Percentiles rank a stretch among this genome's conserved stretches.
These are phyloP conservation scores for Rhynchomys soricoides DNA, from an alignment of 2,113 vertebrate species.

Conservation along the genomic window DNA sequence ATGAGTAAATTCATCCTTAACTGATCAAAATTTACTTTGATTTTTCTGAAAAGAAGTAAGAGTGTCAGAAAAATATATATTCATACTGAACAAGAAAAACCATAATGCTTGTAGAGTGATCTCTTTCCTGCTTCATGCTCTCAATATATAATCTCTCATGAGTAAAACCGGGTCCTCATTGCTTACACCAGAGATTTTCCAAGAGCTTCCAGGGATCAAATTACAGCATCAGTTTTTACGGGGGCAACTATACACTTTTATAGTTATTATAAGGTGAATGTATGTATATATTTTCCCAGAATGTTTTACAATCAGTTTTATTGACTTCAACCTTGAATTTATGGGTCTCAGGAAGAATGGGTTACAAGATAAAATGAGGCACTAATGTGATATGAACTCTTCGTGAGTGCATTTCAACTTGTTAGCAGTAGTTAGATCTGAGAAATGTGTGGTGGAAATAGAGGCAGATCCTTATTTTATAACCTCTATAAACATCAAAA, in stretches of 20 bases:
- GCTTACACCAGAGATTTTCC: neutral
- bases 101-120: neutral
- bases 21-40: neutral
- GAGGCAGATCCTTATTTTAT: neutral
- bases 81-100: conserved; percentile 10
- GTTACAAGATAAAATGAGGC: neutral
- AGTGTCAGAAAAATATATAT: neutral
- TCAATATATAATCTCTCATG: neutral
- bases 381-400: conserved; percentile 4
- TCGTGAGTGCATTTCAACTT: neutral
- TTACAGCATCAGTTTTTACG: neutral
- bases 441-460: neutral
- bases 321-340: neutral
- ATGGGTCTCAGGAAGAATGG: neutral
- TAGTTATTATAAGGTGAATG: neutral
- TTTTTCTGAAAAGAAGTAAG: neutral
- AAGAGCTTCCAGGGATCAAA: neutral
- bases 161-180: neutral
- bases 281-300: neutral
- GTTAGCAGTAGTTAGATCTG: neutral
- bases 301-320: neutral
- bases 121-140: neutral
- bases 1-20: neutral
- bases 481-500: neutral
- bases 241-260: neutral